Conservation (phyloP, 2,797 vertebrate genomes). For the Sebastes baramenuke region DNA sequence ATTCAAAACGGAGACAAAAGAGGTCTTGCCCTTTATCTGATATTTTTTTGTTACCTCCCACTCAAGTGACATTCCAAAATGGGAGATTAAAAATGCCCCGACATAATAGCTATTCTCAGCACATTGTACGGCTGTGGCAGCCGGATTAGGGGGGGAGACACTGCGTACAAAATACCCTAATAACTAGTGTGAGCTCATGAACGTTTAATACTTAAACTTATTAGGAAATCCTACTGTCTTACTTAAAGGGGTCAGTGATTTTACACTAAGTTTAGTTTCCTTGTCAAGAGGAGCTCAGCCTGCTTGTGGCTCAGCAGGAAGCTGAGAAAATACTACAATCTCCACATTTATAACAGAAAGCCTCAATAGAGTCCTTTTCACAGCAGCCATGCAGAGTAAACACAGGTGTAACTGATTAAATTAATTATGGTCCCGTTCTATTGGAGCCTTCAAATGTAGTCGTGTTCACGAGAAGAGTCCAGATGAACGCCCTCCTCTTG, state of each 20-base stretch:
- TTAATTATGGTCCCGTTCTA: not conserved
- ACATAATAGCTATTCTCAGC: conserved; percentile 57
- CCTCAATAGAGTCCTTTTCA: not conserved
- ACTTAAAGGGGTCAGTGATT: not conserved
- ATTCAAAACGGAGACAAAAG: conserved; percentile 59
- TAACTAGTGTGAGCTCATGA: not conserved
- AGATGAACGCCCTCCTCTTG: no score
- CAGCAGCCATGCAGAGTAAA: not conserved
- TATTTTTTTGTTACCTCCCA: conserved; percentile 41
- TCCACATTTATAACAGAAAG: not conserved
- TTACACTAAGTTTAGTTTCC: not conserved
- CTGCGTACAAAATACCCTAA: conserved; percentile 22
- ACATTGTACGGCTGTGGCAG: conserved; percentile 35
- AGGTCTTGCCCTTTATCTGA: conserved; percentile 55
- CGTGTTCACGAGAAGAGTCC: no score
- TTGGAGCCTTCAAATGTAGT: no score
- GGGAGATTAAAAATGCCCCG: conserved; percentile 39
- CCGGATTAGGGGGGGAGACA: not conserved
- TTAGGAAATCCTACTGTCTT: conserved; percentile 10
- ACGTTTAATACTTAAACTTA: conserved; percentile 12
- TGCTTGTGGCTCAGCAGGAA: not conserved
- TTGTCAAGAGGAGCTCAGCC: not conserved
- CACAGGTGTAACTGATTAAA: not conserved
- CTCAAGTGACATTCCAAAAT: conserved; percentile 57
- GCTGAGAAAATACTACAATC: not conserved